Base-by-base conservation (phyloP, 2,113 vertebrate species). In the Pollimyrus isidori region DNA sequence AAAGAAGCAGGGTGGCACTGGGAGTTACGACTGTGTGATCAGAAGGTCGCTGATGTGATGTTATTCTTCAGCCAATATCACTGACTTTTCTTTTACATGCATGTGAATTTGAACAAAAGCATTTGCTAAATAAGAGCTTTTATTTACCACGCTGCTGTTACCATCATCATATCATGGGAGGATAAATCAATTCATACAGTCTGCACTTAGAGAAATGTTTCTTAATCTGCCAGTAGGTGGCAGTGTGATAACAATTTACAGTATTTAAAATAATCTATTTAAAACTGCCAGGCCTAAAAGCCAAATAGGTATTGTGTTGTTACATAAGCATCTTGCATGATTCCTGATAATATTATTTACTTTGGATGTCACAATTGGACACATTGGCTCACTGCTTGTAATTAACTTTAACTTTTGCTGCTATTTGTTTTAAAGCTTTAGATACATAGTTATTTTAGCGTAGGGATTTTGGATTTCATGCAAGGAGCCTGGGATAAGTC, bases 391-490 rank as follows among this genome's bases (percentile, higher is more conserved):
- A 58, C 56, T 58, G 2, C 19, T 58, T 58, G 86, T 62, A 62
- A 49, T 49, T 21, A 56, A 46, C 84, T 87, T 89, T 62, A 88
- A 89, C 90, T 82, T 91, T 39, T 50, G 56, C 90, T 88, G 87
- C 76, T 45, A 45, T 86, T 87, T 88, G 50, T 90, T 26, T 89
- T 88, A 76, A 45, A 87, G 86, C 56, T 89, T 91, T 80, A 89
- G 89, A 90, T 91, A 87, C 58, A 88, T 86, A 89, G 88, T 88
- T 89, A 58, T 88, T 87, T 62, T 69, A 56, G 80, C 10, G 45
- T 48, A 84, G 45, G 87, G 73, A 89, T 87, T 83, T 69, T 56
- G 48, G 58, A 30, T 86, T 85, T 52, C 52, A 83, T 58, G 42
- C 50, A 82, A 69, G 76, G 88, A 85, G 56, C 84, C 69, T 48